These are phyloP conservation scores for Ataeniobius toweri DNA, from an alignment of 2,797 vertebrate genomes.

Conservation along the genomic window DNA sequence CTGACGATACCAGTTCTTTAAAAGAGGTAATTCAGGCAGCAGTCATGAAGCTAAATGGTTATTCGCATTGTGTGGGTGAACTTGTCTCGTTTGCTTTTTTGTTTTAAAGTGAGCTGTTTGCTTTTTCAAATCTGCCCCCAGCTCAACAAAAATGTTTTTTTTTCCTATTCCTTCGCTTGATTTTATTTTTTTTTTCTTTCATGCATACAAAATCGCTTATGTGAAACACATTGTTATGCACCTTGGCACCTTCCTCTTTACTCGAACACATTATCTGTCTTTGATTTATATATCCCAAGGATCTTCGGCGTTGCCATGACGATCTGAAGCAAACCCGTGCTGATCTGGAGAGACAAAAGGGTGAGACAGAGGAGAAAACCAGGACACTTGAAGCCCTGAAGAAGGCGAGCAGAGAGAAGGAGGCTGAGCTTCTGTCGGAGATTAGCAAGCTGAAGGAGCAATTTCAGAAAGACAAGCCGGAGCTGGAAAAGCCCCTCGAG, in stretches of 20 bases:
- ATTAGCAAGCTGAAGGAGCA: conserved; percentile 79
- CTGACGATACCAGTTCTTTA: conserved; percentile 58
- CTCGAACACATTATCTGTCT: conserved; percentile 42
- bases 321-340: conserved; percentile 71
- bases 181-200: conserved; percentile 9
- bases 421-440: conserved; percentile 73
- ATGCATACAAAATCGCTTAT: conserved; percentile 15
- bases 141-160: neutral
- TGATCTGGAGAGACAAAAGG: conserved; percentile 77
- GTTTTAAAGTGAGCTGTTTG: conserved; percentile 20
- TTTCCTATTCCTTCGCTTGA: neutral
- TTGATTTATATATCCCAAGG: conserved; percentile 74
- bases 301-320: conserved; percentile 76
- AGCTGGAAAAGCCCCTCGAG: conserved; percentile 75
- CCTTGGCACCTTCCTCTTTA: conserved; percentile 21
- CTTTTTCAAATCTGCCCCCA: conserved; percentile 7
- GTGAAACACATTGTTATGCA: conserved; percentile 18
- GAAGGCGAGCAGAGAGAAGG: conserved; percentile 68
- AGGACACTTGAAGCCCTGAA: conserved; percentile 74
- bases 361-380: conserved; percentile 70
- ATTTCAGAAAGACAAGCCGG: conserved; percentile 75
- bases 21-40: conserved; percentile 76
- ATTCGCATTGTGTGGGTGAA: conserved; percentile 37
- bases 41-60: conserved; percentile 32
- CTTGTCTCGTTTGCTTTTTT: conserved; percentile 17